These are phyloP conservation scores for Rhizomys pruinosus DNA, from an alignment of 2,113 vertebrate species.

Conservation along the genomic window DNA sequence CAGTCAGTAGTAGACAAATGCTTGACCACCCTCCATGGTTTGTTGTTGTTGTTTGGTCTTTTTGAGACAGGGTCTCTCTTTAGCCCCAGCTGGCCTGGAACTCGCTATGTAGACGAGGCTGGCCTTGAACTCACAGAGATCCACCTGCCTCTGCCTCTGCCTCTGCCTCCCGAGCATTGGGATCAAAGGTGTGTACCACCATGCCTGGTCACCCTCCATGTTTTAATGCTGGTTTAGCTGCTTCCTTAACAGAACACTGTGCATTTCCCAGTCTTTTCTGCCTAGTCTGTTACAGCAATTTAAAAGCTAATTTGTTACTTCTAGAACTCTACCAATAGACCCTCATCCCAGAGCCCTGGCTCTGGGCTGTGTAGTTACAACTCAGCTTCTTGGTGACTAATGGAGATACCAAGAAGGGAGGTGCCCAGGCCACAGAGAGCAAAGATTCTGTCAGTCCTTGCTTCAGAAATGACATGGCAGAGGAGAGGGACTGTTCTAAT, in stretches of 20 bases:
- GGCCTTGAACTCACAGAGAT: neutral
- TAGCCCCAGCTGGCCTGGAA: neutral
- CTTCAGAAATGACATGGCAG: neutral
- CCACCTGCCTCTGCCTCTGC: neutral
- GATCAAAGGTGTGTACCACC: neutral
- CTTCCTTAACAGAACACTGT: neutral
- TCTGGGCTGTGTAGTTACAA: neutral
- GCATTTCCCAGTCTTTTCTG: too few species aligned
- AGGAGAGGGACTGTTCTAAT: neutral
- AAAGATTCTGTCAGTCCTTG: neutral
- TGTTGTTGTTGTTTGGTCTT: neutral
- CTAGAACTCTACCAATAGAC: neutral
- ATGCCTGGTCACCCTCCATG: neutral
- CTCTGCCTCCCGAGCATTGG: neutral
- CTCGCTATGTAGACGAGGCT: neutral
- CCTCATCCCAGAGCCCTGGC: neutral
- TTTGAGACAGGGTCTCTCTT: neutral
- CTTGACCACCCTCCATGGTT: accelerated
- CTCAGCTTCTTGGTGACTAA: neutral
- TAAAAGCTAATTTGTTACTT: neutral
- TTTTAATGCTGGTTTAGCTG: neutral
- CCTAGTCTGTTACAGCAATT: neutral
- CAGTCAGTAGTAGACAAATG: neutral
- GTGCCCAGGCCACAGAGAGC: neutral
- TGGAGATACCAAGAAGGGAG: neutral